A percentile compares a stretch with the other conserved stretches of the same genome.
Conservation (phyloP, 1,140 invertebrate species). For the Drosophila equinoxialis region DNA sequence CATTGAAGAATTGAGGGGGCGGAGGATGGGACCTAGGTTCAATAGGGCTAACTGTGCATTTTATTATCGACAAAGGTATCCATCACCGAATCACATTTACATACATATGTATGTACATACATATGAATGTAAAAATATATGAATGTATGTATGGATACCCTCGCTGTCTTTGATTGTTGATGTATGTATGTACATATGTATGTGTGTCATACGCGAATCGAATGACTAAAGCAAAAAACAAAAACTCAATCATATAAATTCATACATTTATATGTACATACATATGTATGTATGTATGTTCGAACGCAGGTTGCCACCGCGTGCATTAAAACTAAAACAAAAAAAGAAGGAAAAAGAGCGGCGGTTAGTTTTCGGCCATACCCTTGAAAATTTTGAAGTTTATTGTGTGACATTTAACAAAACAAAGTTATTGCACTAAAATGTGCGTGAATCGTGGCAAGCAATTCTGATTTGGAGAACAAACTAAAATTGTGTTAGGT, state of each 20-base stretch:
- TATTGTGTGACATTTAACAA: no score
- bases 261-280: background rate
- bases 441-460: background rate
- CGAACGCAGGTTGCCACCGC: background rate
- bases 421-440: no score
- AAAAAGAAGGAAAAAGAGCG: background rate
- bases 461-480: background rate
- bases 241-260: slow-evolving; percentile 57
- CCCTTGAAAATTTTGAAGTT: background rate
- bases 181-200: slow-evolving; percentile 24
- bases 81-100: background rate
- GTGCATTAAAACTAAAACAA: background rate
- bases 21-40: background rate
- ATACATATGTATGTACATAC: background rate
- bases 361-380: background rate
- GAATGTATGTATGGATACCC: background rate
- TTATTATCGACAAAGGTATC: slow-evolving; percentile 6
- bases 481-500: no score
- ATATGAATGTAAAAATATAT: background rate
- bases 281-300: background rate
- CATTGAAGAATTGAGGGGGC: background rate
- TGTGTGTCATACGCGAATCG: slow-evolving; percentile 62
- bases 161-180: background rate
- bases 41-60: slow-evolving; percentile 12
- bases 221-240: slow-evolving; percentile 19